These are phyloP conservation scores for Sycophila sp. DNA, from an alignment of 1,140 invertebrate genomes.

Conservation along the genomic window DNA sequence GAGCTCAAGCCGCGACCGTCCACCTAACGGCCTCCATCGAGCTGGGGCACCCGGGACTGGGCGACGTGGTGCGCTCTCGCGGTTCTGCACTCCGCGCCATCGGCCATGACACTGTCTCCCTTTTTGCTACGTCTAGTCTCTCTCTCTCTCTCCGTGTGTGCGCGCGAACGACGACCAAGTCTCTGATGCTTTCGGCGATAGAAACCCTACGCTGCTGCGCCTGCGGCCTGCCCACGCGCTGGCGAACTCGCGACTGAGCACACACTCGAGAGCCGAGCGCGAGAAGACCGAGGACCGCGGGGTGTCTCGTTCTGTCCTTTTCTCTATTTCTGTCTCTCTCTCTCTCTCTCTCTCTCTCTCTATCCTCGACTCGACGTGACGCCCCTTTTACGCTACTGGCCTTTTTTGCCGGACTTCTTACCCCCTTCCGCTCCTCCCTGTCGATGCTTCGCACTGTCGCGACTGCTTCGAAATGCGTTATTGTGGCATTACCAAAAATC, in stretches of 20 bases:
- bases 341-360: neutral
- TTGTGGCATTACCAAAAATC: no score
- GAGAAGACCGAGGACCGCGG: neutral
- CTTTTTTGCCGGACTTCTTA: no score
- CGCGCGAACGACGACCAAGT: no score
- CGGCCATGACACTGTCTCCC: conserved; percentile 22
- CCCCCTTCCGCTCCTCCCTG: no score
- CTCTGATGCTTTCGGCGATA: conserved; percentile 18
- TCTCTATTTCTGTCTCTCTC: neutral
- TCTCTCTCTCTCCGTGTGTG: neutral
- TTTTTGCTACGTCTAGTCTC: neutral
- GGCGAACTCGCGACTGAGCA: neutral
- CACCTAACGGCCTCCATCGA: neutral
- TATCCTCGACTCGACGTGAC: neutral
- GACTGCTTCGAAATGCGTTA: no score
- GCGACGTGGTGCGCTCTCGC: neutral
- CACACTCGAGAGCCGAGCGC: neutral
- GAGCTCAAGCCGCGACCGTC: neutral
- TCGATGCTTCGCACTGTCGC: no score
- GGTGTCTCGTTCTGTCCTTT: neutral
- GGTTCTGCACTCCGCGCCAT: neutral
- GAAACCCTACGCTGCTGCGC: neutral
- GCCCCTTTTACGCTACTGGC: neutral
- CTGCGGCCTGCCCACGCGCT: neutral
- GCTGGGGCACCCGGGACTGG: neutral